phyloP scores from a whole-genome alignment of 2,113 vertebrate genomes.

The Bucco capensis region DNA sequence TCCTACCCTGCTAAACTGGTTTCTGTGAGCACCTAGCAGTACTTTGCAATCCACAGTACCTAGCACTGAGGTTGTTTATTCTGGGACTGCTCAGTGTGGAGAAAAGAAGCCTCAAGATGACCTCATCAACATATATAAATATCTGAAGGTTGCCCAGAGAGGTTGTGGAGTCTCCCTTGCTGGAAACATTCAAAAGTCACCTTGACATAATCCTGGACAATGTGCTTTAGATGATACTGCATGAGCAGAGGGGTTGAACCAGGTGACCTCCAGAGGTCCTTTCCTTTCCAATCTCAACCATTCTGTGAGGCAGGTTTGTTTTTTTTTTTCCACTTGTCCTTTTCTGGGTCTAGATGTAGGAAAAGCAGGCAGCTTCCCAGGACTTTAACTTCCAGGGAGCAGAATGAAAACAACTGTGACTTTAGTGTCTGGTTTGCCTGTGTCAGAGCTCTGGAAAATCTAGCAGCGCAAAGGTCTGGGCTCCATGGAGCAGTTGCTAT shows the following conservation, averaged over 20 bases:
- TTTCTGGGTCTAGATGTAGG: neutral
- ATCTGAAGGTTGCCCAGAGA: neutral
- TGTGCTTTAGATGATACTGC: neutral
- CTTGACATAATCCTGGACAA: neutral
- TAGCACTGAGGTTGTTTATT: neutral
- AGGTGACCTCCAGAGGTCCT: neutral
- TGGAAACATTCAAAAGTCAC: neutral
- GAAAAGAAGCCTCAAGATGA: neutral
- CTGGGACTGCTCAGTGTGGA: neutral
- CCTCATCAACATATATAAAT: neutral
- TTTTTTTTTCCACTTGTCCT: neutral
- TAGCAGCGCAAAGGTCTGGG: neutral
- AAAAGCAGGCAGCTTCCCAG: neutral
- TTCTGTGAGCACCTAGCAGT: neutral
- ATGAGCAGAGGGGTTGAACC: neutral
- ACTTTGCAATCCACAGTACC: neutral
- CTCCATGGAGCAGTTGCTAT: neutral
- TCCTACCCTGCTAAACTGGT: neutral
- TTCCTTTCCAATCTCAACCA: neutral
- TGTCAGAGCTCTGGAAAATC: neutral
- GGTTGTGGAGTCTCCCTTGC: neutral
- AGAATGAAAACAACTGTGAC: neutral
- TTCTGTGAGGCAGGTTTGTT: neutral
- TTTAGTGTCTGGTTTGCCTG: neutral
- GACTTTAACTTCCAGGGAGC: neutral